Evolutionary conservation across 2,797 vertebrate genomes (phyloP).

Genomic region (Nyctibius grandis): DNA sequence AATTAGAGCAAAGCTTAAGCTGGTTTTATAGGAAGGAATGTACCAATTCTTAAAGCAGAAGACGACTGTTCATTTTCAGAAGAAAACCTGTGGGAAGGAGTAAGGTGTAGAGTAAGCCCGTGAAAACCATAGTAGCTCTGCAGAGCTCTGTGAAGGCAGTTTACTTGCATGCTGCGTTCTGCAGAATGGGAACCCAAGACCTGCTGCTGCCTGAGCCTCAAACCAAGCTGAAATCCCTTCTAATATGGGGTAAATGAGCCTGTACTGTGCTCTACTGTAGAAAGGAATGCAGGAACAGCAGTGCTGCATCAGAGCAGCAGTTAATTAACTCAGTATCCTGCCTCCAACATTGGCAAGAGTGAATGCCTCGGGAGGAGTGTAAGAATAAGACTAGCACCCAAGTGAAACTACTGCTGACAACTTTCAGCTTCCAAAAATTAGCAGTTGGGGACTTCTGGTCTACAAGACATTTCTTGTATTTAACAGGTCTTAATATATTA

Average conservation of each 20-base stretch:
- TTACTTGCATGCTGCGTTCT: background rate
- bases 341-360: background rate
- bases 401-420: background rate
- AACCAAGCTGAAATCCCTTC: background rate
- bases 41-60: background rate
- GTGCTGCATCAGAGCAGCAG: background rate
- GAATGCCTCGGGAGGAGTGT: fast-evolving
- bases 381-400: background rate
- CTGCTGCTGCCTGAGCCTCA: background rate
- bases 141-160: background rate
- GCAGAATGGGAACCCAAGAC: background rate
- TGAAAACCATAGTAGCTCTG: background rate
- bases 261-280: background rate
- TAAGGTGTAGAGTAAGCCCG: background rate
- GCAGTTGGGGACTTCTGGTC: background rate
- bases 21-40: background rate
- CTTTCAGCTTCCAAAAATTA: background rate
- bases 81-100: background rate
- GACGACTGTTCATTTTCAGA: background rate
- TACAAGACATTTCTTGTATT: background rate
- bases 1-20: background rate
- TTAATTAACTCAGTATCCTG: background rate
- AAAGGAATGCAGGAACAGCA: background rate
- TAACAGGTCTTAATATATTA: background rate
- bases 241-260: background rate